Evolutionary conservation across 2,888 invertebrate species (phyloP), one percentile per base, ranked within the genome.

Genomic region (Hypolimnas misippus): DNA sequence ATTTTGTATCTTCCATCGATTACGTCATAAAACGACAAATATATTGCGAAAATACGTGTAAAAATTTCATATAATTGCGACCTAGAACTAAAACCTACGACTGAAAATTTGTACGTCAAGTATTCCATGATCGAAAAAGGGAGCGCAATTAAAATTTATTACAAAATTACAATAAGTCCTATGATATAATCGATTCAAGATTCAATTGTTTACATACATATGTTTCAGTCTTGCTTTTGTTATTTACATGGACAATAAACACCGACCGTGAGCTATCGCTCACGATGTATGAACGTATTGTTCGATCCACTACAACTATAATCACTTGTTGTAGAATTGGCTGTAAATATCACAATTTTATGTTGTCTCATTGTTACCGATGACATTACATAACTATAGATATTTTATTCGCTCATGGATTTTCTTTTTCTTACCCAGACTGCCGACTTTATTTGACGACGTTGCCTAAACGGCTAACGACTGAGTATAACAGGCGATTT

Each of bases 221-320:
- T 60, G 50, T 59, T 61, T 73, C 89, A 90, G 89, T 90, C 90
- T 91, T 91, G 83, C 87, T 80, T 86, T 83, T 79, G 76, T 83
- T 86, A 88, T 87, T 76, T 88, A 89, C 86, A 87, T 86, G 87
- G 86, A 87, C 88, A 78, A 73, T 60, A 59, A 63, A 51, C 58
- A 64, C 38, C 62, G 54, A 59, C 50, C 63, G 31, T 31, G 42
- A 57, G 49, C 46, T 49, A 55, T 8, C 21, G 42, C 55, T 54
- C 19, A 44, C 57, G 61, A 57, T 57, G 31, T 55, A 61, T 56
- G 56, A 68, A 63, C 57, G 55, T 52, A 66, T 66, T 66, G 58
- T 59, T 58, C 46, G 19, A 42, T 59, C 56, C 25, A 55, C 38
- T 57, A 60, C 60, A 57, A 66, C 50, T 50, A 66, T 51, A 63